phyloP scores from a whole-genome alignment of 1,140 invertebrate species.

The Aphaenogaster floridana region DNA sequence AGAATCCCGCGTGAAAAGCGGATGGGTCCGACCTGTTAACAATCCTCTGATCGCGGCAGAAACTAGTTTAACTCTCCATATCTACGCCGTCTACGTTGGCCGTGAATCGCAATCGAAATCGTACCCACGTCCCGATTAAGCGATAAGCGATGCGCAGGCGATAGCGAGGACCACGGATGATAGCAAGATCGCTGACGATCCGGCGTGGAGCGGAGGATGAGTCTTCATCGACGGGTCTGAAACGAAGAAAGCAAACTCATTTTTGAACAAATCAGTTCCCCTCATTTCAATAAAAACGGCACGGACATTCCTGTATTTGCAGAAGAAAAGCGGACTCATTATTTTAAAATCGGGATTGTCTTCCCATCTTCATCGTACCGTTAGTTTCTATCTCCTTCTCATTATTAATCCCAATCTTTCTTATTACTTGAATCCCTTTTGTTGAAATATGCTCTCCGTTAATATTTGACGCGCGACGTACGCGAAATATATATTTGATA shows the following conservation, averaged over 20 bases:
- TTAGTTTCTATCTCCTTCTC: not conserved
- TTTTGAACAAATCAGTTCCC: too few species aligned
- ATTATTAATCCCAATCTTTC: not conserved
- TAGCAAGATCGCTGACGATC: conserved; percentile 71
- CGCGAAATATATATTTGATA: not conserved
- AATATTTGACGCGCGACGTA: not conserved
- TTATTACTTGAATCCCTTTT: not conserved
- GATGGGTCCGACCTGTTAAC: conserved; percentile 11
- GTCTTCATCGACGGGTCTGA: conserved; percentile 74
- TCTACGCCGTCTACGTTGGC: conserved; percentile 60
- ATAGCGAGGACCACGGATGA: conserved; percentile 65
- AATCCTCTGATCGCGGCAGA: conserved; percentile 20
- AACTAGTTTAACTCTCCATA: conserved; percentile 57
- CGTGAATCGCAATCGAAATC: conserved; percentile 38
- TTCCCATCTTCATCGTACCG: not conserved
- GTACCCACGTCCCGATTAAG: conserved; percentile 69
- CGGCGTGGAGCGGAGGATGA: conserved; percentile 31
- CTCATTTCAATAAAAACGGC: not conserved
- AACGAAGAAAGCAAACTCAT: conserved; percentile 50
- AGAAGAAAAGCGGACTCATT: not conserved
- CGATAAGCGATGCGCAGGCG: conserved; percentile 70
- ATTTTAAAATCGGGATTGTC: not conserved
- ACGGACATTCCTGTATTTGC: not conserved
- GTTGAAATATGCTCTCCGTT: not conserved
- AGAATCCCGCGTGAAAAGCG: conserved; percentile 24